phyloP scores from a whole-genome alignment of 2,797 vertebrate species.

The Sternarchorhynchus goeldii region DNA sequence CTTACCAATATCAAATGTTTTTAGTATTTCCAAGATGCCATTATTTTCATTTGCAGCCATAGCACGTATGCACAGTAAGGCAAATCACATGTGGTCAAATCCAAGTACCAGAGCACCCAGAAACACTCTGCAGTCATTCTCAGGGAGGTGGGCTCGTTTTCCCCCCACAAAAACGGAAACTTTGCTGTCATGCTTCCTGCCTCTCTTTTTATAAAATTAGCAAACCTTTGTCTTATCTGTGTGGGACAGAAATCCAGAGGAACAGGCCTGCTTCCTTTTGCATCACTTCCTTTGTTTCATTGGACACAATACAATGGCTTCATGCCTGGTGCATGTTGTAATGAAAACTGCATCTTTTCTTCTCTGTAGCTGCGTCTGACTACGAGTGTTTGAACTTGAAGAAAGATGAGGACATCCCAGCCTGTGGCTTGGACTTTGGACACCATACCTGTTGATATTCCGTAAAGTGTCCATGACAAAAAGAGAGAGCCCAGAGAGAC shows the following conservation, averaged over 20 bases:
- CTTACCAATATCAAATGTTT: slow-evolving; percentile 88
- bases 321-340: slow-evolving; percentile 49
- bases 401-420: background rate
- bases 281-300: slow-evolving; percentile 89
- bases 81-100: slow-evolving; percentile 51
- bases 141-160: slow-evolving; percentile 63
- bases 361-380: background rate
- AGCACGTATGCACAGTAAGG: slow-evolving; percentile 66
- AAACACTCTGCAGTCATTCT: slow-evolving; percentile 61
- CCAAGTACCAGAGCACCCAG: slow-evolving; percentile 27
- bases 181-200: slow-evolving; percentile 93
- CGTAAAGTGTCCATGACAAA: slow-evolving; percentile 10
- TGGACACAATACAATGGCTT: slow-evolving; percentile 74
- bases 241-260: slow-evolving; percentile 85
- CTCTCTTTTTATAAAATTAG: slow-evolving; percentile 90
- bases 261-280: slow-evolving; percentile 85
- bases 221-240: slow-evolving; percentile 88
- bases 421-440: background rate
- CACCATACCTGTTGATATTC: background rate
- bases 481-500: background rate
- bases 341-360: slow-evolving; percentile 36
- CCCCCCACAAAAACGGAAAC: slow-evolving; percentile 87
- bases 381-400: background rate
- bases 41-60: slow-evolving; percentile 84
- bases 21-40: slow-evolving; percentile 76